Evolutionary conservation across 2,888 invertebrate species (phyloP), one percentile per base, ranked within the genome.

Genomic region (Trichogramma dendrolimi): DNA sequence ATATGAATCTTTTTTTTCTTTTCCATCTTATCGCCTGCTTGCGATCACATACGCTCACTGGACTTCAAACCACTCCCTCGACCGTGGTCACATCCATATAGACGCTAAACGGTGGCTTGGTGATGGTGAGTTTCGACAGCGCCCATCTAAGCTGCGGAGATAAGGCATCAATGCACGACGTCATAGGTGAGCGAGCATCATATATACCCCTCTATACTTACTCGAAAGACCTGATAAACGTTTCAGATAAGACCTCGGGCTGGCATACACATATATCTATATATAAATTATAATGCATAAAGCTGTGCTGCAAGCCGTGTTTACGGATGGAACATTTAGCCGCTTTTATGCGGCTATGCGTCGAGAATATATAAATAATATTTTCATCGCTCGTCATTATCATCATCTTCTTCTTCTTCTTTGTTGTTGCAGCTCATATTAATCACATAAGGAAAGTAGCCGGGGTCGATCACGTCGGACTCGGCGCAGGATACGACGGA

Each of bases 91-190:
- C 3, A 27, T 27, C 27, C 54, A 69, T 78, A 55, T 74, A 87
- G 86, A 83, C 83, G 67, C 79, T 81, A 68, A 87, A 87, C 72
- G 84, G 84, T 51, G 87, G 87, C 63, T 78, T 87, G 68, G 85
- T 87, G 55, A 87, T 87, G 87, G 84, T 87, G 58, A 86, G 85
- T 68, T 86, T 87, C 75, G 85, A 84, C 77, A 84, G 83, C 67
- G 80, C 82, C 69, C 86, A 84, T 77, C 81, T 86, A 68, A 85
- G 83, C 74, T 83, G 82, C 71, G 81, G 82, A 63, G 82, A 83
- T 68, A 82, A 81, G 71, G 84, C 86, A 46, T 84, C 83, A 47
- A 78, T 86, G 68, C 78, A 80, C 66, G 84, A 85, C 74, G 84
- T 86, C 60, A 84, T 85, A 74, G 85, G 86, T 86, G 78, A 73